Base-by-base conservation (phyloP, 2,888 invertebrate species). In the Mechanitis mazaeus region DNA sequence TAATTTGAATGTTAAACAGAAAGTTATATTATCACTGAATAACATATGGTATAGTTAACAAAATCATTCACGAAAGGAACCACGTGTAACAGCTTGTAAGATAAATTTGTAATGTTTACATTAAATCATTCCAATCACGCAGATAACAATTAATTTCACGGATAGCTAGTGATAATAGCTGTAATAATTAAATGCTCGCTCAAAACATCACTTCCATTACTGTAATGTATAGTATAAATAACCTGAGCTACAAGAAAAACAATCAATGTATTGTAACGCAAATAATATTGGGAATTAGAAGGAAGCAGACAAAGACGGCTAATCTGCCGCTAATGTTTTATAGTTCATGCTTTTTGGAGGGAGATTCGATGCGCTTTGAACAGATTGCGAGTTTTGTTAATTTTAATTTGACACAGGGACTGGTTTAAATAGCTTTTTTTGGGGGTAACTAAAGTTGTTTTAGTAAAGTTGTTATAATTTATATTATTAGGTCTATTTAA, bases 301-400 rank as follows among this genome's bases (percentile, higher is more conserved):
- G 70, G 67, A 63, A 59, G 59, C 71, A 71, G 70, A 75, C 76
- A 74, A 69, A 72, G 71, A 71, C 70, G 71, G 69, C 71, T 81
- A 83, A 84, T 83, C 82, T 79, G 66, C 20, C 64, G 74, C 74
- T 81, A 79, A 83, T 81, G 78, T 77, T 77, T 73, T 73, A 73
- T 72, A 70, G 72, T 72, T 69, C 66, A 69, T 71, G 72, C 69
- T 71, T 69, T 66, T 67, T 65, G 70, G 70, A 73, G 86, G 83
- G 81, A 73, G 78, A 85, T 87, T 85, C 70, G 84, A 61, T 64
- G 70, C 81, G 83, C 83, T 78, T 72, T 66, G 73, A 73, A 70
- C 73, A 71, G 81, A 81, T 81, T 82, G 78, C 74, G 75, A 79
- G 47, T 31, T 78, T 80, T 73, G 71, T 71, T 55, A 72, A 73